Evolutionary conservation across 2,888 invertebrate genomes (phyloP), one percentile per base, ranked within the genome.

Genomic region (Agonopterix alstromeriana): DNA sequence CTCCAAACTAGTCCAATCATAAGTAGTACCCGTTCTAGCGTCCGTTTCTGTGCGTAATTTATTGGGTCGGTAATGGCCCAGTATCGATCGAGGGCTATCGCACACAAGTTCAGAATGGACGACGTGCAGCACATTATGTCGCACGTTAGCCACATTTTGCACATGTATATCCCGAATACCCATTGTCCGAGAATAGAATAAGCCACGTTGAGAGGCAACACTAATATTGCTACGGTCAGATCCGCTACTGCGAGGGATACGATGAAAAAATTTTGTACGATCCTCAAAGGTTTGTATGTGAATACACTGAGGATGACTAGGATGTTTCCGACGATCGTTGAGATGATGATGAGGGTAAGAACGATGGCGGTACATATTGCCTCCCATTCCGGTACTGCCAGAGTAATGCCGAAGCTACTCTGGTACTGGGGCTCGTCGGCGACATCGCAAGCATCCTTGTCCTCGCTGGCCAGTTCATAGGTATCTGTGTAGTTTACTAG

Each of bases 91-190:
- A 98, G 85, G 10, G 98, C 98, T 58, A 98, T 98, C 40, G 97
- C 97, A 79, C 97, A 97, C 55, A 98, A 90, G 83, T 97, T 97
- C 51, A 98, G 84, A 69, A 98, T 98, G 52, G 97, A 97, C 43
- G 98, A 97, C 2, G 98, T 98, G 82, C 98, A 98, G 73, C 97
- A 97, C 73, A 98, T 92, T 44, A 98, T 96, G 78, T 98, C 98
- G 70, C 96, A 97, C 8, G 97, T 97, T 36, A 98, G 90, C 97
- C 98, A 98, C 90, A 98, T 93, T 84, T 97, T 97, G 89, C 98
- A 98, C 55, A 97, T 87, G 63, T 95, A 94, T 68, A 97, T 96
- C 12, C 97, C 98, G 67, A 98, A 97, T 53, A 96, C 92, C 98
- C 98, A 98, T 71, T 94, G 91, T 53, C 97, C 97, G 36, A 97